phyloP scores from a whole-genome alignment of 35 echinoderm and acorn worm genomes.

The Nesometra sesokonis region DNA sequence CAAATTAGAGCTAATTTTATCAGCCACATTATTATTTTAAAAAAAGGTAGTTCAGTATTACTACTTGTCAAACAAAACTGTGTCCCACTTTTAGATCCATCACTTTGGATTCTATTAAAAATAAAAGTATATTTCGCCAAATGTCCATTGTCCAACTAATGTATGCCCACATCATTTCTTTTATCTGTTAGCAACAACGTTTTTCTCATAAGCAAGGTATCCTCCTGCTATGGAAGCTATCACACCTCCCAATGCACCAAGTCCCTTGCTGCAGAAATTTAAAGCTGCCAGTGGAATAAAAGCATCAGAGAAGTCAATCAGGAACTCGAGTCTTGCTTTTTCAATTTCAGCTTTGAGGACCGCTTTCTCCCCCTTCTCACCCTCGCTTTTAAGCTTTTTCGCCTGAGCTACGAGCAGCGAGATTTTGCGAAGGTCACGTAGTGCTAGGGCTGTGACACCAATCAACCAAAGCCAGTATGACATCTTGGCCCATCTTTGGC shows the following conservation, averaged over 20 bases:
- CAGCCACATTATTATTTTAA: too few relatives aligned
- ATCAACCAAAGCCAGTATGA: slow-evolving; percentile 64
- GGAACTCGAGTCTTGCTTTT: slow-evolving; percentile 41
- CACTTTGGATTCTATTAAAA: too few relatives aligned
- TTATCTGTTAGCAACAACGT: slow-evolving; percentile 31
- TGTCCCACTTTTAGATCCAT: too few relatives aligned
- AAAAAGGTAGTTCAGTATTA: too few relatives aligned
- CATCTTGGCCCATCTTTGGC: slow-evolving; percentile 33
- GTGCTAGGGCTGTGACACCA: slow-evolving; percentile 42
- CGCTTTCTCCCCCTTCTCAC: slow-evolving; percentile 12
- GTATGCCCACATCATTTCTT: too few relatives aligned
- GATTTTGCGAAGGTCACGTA: slow-evolving; percentile 58
- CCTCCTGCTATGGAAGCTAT: slow-evolving; percentile 44
- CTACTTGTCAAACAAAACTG: too few relatives aligned
- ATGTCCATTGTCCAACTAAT: too few relatives aligned
- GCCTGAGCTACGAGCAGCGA: slow-evolving; percentile 27
- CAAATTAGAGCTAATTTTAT: too few relatives aligned
- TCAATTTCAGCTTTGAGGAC: slow-evolving; percentile 16
- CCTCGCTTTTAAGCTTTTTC: slow-evolving; percentile 37
- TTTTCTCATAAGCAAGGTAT: slow-evolving; percentile 56
- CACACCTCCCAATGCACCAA: slow-evolving; percentile 56
- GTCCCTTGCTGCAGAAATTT: slow-evolving; percentile 59
- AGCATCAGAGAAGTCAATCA: slow-evolving; percentile 48
- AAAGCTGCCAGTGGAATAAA: slow-evolving; percentile 57
- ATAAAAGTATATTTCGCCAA: too few relatives aligned